Base-by-base conservation (phyloP, 1,140 invertebrate species). In the Drosophila chauvacae region DNA sequence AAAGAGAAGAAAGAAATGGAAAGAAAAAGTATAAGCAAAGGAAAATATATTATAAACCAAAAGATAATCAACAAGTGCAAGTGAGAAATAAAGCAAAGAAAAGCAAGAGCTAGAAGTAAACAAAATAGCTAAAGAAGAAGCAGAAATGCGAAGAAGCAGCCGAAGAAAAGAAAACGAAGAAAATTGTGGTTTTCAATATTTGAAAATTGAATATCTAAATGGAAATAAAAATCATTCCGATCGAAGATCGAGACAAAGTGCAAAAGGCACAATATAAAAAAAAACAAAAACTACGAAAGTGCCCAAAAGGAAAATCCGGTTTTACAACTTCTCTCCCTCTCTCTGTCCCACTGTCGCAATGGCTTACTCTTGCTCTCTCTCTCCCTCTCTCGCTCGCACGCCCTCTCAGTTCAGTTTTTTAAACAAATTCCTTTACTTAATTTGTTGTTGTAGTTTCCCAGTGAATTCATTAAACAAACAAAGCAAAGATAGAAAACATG, bases 301-400 rank as follows among this genome's bases (percentile, higher is more conserved):
- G 78, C 81, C 81, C 77, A 90, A 88, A 90, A 90, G 83, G 81
- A 90, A 90, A 90, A 90, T 90, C 85, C 85, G 85, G 85, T 90
- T 90, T 90, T 90, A 90, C 85, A 90, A 90, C 85, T 90, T 90
- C 78, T 85, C 58, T 55, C 47, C 33, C 51, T 23, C 33, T 37
- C 51, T 55, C 51, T 55, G 13, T 55, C 51, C 26, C 61, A 26
- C 51, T 53, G 39, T 33, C 53, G 57, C 66, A 45, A 55, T 61
- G 39, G 33, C 30, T 55, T 70, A 65, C 48, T 66, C 33, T 55
- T 37, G 51, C 51, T 23, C 51, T 39, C 18, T 7, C 33, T 4
- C 33, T 7, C 30, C 6, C 33, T 7, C 33, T 11, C 26, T n/a
- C 9, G 2, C 26, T 53, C 11, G 51, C 6, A 20, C 18, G 30